A percentile compares a stretch with the other conserved stretches of the same genome.
phyloP scores from a whole-genome alignment of 92 coral and sea anemone genomes.

The Bergia sp. region DNA sequence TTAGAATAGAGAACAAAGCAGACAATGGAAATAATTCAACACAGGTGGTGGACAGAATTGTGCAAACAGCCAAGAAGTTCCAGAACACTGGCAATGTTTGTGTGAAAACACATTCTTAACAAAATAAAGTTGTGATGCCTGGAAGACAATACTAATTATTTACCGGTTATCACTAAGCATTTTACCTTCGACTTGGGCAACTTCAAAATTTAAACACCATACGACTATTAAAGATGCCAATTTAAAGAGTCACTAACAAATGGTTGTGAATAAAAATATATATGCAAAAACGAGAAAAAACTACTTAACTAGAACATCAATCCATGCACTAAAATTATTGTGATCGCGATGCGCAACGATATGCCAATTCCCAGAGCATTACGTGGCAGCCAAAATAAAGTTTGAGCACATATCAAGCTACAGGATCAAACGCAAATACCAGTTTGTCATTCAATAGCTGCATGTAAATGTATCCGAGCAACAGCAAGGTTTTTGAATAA shows the following conservation, averaged over 20 bases:
- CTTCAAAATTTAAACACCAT: no score
- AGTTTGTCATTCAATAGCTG: conserved; percentile 9
- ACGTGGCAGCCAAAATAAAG: background rate
- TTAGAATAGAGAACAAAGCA: background rate
- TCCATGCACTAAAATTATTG: background rate
- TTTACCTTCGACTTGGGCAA: no score
- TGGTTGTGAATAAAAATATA: no score
- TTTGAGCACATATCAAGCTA: background rate
- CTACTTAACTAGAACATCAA: background rate
- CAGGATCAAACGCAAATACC: background rate
- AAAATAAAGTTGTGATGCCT: no score
- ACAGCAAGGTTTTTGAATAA: background rate
- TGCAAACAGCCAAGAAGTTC: background rate
- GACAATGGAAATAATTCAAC: background rate
- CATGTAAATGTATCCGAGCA: background rate
- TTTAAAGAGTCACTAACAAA: no score
- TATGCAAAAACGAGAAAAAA: background rate
- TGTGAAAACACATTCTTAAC: no score
- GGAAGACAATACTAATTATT: no score
- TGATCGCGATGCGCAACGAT: background rate
- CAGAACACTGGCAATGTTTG: background rate
- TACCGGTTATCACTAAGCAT: no score
- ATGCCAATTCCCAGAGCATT: background rate
- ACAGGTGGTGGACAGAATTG: background rate
- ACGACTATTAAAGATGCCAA: no score